These are phyloP conservation scores for Hypomesus transpacificus DNA, from an alignment of 2,113 vertebrate genomes.

Conservation along the genomic window DNA sequence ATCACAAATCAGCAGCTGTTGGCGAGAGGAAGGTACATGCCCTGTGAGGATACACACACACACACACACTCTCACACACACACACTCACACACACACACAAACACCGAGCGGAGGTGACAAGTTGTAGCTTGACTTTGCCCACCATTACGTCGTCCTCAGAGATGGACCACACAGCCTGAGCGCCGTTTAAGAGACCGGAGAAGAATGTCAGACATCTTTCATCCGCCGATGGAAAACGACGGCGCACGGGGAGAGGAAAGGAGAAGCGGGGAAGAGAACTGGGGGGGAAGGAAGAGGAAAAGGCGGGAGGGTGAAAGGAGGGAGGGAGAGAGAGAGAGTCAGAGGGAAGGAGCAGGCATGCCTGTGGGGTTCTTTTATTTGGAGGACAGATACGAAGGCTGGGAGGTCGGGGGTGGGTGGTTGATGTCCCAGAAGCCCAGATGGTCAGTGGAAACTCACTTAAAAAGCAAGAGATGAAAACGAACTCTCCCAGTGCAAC, in stretches of 20 bases:
- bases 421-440: neutral
- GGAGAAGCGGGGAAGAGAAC: neutral
- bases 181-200: conserved; percentile 29
- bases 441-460: neutral
- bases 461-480: neutral
- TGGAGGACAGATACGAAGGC: conserved; percentile 27
- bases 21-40: neutral
- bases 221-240: conserved; percentile 50
- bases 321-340: neutral
- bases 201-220: conserved; percentile 56
- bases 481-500: too few species aligned
- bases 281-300: neutral
- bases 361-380: conserved; percentile 18
- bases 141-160: conserved; percentile 33
- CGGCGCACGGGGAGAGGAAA: neutral
- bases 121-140: conserved; percentile 23
- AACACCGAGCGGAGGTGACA: conserved; percentile 29
- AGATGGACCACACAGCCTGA: conserved; percentile 64
- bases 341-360: neutral
- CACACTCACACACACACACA: conserved; percentile 8
- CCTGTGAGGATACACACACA: neutral
- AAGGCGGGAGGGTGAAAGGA: neutral
- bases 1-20: conserved; percentile 26
- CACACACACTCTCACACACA: conserved; percentile 16
- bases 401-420: conserved; percentile 7